These are phyloP conservation scores for Erebia palarica DNA, from an alignment of 2,888 invertebrate species.

Conservation along the genomic window DNA sequence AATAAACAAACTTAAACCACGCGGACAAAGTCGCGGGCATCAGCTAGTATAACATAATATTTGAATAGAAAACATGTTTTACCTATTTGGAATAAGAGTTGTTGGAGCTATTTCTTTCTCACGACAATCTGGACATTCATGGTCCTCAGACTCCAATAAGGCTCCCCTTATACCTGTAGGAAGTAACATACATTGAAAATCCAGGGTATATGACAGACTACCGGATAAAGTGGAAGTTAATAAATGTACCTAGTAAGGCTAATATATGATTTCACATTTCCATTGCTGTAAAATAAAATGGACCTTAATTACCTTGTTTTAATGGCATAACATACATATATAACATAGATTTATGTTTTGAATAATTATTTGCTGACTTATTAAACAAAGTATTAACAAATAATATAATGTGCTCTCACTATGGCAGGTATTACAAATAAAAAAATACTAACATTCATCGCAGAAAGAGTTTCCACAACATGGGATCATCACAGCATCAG, in stretches of 20 bases:
- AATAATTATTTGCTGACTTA: not conserved
- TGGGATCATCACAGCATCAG: constrained; percentile 98
- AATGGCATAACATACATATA: too few relatives aligned
- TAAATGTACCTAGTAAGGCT: too few relatives aligned
- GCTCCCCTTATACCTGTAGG: constrained; percentile 91
- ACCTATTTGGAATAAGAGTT: constrained; percentile 93
- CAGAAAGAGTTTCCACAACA: constrained; percentile 99
- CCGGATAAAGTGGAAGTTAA: too few relatives aligned
- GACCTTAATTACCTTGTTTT: too few relatives aligned
- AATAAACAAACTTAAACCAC: too few relatives aligned
- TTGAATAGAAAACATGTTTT: constrained; percentile 24
- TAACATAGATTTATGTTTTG: too few relatives aligned
- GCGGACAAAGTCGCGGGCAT: too few relatives aligned
- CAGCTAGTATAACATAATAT: not conserved
- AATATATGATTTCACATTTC: too few relatives aligned
- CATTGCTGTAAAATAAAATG: too few relatives aligned
- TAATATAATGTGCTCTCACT: not conserved
- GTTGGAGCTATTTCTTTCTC: constrained; percentile 96
- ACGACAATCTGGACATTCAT: constrained; percentile 96
- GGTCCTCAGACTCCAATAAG: constrained; percentile 95
- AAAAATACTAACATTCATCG: constrained; percentile 93
- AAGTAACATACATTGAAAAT: not conserved
- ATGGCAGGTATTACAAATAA: not conserved
- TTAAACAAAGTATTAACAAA: not conserved
- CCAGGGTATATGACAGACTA: too few relatives aligned